These are phyloP conservation scores for Bombus ignitus DNA, from an alignment of 1,140 invertebrate species.

Conservation along the genomic window DNA sequence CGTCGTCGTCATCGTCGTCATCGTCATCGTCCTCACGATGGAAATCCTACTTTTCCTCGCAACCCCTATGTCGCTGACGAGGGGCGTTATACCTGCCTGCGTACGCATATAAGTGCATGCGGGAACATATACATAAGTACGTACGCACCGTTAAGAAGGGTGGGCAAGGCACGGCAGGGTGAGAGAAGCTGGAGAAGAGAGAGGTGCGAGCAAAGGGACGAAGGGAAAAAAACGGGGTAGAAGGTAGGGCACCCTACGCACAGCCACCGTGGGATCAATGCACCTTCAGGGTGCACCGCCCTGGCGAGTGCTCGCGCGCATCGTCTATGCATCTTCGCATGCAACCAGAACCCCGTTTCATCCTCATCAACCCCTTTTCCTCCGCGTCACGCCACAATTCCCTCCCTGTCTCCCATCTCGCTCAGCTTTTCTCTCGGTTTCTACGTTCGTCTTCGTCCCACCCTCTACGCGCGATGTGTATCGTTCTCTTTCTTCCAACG, in stretches of 20 bases:
- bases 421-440: slow-evolving; percentile 17
- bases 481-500: slow-evolving; percentile 17
- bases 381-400: slow-evolving; percentile 32
- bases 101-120: slow-evolving; percentile 72
- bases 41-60: slow-evolving; percentile 76
- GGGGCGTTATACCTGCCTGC: slow-evolving; percentile 71
- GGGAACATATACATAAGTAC: slow-evolving; percentile 68
- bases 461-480: neutral
- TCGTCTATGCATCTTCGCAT: slow-evolving; percentile 80
- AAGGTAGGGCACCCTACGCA: slow-evolving; percentile 74
- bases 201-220: slow-evolving; percentile 45
- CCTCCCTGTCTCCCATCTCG: neutral
- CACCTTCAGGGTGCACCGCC: slow-evolving; percentile 79
- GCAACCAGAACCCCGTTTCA: slow-evolving; percentile 71
- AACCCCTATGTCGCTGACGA: slow-evolving; percentile 65
- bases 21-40: slow-evolving; percentile 57
- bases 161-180: slow-evolving; percentile 40
- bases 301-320: slow-evolving; percentile 76
- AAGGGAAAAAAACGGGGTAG: slow-evolving; percentile 69
- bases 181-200: slow-evolving; percentile 47
- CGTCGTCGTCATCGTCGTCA: slow-evolving; percentile 41
- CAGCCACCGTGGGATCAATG: slow-evolving; percentile 78
- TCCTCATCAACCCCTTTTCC: slow-evolving; percentile 63
- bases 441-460: slow-evolving; percentile 1
- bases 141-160: slow-evolving; percentile 64